Evolutionary conservation across 2,888 invertebrate genomes (phyloP), one percentile per base, ranked within the genome.

Genomic region (Sericinus montela): DNA sequence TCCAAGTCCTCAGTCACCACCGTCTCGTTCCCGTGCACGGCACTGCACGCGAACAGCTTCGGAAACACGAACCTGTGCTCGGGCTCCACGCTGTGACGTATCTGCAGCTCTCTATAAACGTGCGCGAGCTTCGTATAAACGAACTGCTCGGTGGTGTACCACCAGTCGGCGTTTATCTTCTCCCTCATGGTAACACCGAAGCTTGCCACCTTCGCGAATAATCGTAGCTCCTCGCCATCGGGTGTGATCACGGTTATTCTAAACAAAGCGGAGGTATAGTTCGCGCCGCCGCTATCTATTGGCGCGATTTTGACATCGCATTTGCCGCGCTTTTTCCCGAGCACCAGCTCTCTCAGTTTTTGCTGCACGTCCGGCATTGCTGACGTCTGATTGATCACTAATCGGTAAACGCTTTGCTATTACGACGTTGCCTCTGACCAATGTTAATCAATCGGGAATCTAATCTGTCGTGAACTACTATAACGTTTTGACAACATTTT

Each of bases 1-100:
- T 59, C 49, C 19, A 87, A 59, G 53, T 87, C 69, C 48, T 83
- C 80, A 23, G 85, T 53, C 7, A 85, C 65, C 0, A 85, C 51
- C 0, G 74, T 70, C 49, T 83, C 83, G 38, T 71, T 60, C 1
- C 56, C 63, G 0, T 51, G 5, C 1, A 59, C 63, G 0, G 51
- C 47, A 13, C 58, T 65, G 16, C 57, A 60, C 0, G 75, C 79
- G 49, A 75, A 81, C 44, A 67, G 72, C 51, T 72, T 67, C 0
- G 78, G 65, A 14, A 75, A 62, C 1, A 49, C 36, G 3, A 73
- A 53, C 45, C 64, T 64, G n/a, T 75, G 56, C 14, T 78, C 65
- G 0, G 55, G 51, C 0, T 70, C 57, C 0, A 80, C 43, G 0
- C 58, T 38, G 14, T 65, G 40, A n/a, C 70, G 60, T 1, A 69